phyloP scores from a whole-genome alignment of 92 coral and sea anemone genomes.

The Siderastrea siderea region DNA sequence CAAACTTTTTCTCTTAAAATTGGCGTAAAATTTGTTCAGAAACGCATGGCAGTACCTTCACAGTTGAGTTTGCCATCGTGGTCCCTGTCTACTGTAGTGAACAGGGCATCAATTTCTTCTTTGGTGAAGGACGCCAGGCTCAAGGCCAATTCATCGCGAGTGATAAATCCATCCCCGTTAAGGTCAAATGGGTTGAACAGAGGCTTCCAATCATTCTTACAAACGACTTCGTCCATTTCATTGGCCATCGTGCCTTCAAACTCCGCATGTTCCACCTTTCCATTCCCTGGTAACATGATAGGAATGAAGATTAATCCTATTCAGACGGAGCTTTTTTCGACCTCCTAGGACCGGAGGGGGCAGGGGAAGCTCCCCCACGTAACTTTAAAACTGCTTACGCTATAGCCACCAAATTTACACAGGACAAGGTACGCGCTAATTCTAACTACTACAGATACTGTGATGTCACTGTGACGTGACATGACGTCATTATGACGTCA shows the following conservation, averaged over 20 bases:
- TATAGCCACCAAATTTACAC: too few relatives aligned
- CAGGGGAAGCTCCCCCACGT: too few relatives aligned
- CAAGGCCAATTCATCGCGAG: constrained; percentile 76
- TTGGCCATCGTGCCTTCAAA: constrained; percentile 88
- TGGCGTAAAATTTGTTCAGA: too few relatives aligned
- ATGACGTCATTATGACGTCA: too few relatives aligned
- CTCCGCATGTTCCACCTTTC: constrained; percentile 81
- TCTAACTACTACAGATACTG: too few relatives aligned
- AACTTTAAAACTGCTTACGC: too few relatives aligned
- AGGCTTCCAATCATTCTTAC: constrained; percentile 59
- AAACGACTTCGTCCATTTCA: constrained; percentile 62
- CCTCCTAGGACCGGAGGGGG: too few relatives aligned
- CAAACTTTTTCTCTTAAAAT: too few relatives aligned
- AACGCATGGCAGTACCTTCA: constrained; percentile 70
- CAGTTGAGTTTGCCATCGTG: constrained; percentile 83
- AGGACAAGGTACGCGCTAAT: too few relatives aligned
- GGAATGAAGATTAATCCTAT: neutral
- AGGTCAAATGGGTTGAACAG: constrained; percentile 76
- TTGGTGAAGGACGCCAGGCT: constrained; percentile 59
- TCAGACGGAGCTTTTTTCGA: too few relatives aligned
- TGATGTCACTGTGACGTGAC: too few relatives aligned
- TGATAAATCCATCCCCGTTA: constrained; percentile 80
- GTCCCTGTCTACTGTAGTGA: constrained; percentile 70
- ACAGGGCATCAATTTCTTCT: constrained; percentile 78
- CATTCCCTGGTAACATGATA: constrained; percentile 66